phyloP scores from a whole-genome alignment of 2,888 invertebrate genomes.

The Drosophila subsilvestris region DNA sequence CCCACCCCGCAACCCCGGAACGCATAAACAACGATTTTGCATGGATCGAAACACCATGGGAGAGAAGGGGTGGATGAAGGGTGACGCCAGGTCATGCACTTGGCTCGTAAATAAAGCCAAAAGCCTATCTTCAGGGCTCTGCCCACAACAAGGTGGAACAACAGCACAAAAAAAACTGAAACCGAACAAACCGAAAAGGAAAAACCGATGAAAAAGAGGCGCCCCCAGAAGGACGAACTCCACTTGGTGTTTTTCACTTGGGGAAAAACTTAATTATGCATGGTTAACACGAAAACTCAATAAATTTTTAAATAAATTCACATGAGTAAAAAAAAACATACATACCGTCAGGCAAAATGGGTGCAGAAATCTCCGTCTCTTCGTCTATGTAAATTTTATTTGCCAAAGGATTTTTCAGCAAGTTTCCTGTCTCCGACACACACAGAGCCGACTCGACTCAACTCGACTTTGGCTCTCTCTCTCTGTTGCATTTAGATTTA shows the following conservation, averaged over 20 bases:
- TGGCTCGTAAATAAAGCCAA: constrained; percentile 65
- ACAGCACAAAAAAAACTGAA: not conserved
- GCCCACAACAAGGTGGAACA: constrained; percentile 27
- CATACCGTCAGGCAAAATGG: not conserved
- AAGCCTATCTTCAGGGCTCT: constrained; percentile 55
- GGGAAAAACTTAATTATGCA: constrained; percentile 82
- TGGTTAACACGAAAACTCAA: constrained; percentile 83
- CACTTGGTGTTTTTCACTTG: constrained; percentile 43
- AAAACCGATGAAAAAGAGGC: constrained; percentile 1
- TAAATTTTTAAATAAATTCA: constrained; percentile 81
- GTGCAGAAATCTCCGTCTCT: constrained; percentile 3
- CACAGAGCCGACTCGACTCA: not conserved
- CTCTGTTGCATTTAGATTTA: constrained; percentile 78
- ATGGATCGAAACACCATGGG: constrained; percentile 6
- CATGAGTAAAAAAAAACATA: constrained; percentile 17
- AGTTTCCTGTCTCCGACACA: constrained; percentile 48
- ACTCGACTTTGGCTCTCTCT: not conserved
- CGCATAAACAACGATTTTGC: constrained; percentile 66
- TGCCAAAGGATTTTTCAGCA: constrained; percentile 77
- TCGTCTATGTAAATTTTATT: constrained; percentile 75
- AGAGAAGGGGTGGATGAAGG: constrained; percentile 24
- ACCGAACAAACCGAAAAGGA: not conserved
- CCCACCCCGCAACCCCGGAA: not conserved
- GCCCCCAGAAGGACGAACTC: constrained; percentile 22
- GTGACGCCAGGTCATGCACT: constrained; percentile 36